phyloP scores from a whole-genome alignment of 2,113 vertebrate species.

The Epinephelus lanceolatus region DNA sequence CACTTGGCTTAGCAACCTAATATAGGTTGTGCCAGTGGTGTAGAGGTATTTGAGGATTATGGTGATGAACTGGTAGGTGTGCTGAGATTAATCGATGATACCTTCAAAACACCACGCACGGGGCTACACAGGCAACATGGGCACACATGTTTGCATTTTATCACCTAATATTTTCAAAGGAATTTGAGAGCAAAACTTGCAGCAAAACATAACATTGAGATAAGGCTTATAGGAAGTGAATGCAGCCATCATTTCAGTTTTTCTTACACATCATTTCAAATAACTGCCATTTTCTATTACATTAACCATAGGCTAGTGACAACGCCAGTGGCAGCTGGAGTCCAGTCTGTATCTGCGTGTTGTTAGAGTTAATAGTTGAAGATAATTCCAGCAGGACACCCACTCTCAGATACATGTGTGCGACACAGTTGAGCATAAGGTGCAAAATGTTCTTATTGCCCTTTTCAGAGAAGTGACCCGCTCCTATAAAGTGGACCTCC shows the following conservation, averaged over 20 bases:
- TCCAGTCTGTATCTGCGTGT: neutral
- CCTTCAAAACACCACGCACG: neutral
- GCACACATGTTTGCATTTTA: neutral
- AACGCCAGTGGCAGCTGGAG: neutral
- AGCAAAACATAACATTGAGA: neutral
- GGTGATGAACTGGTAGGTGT: slow-evolving; percentile 28
- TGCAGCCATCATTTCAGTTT: neutral
- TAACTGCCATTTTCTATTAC: neutral
- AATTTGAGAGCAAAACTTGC: neutral
- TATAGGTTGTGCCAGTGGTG: slow-evolving; percentile 26
- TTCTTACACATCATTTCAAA: neutral
- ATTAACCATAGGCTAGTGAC: neutral
- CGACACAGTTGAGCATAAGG: slow-evolving; percentile 11
- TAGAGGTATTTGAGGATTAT: slow-evolving; percentile 38
- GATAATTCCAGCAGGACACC: neutral
- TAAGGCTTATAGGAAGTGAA: no score
- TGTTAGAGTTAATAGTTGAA: neutral
- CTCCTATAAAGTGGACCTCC: slow-evolving; percentile 67
- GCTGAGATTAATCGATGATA: slow-evolving; percentile 10
- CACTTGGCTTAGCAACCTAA: slow-evolving; percentile 17
- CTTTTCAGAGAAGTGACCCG: slow-evolving; percentile 36
- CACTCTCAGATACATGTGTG: neutral
- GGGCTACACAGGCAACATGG: neutral
- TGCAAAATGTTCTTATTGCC: slow-evolving; percentile 42
- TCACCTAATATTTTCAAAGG: neutral